Base-by-base conservation (phyloP, 2,797 vertebrate species). In the Propithecus deckenii region DNA sequence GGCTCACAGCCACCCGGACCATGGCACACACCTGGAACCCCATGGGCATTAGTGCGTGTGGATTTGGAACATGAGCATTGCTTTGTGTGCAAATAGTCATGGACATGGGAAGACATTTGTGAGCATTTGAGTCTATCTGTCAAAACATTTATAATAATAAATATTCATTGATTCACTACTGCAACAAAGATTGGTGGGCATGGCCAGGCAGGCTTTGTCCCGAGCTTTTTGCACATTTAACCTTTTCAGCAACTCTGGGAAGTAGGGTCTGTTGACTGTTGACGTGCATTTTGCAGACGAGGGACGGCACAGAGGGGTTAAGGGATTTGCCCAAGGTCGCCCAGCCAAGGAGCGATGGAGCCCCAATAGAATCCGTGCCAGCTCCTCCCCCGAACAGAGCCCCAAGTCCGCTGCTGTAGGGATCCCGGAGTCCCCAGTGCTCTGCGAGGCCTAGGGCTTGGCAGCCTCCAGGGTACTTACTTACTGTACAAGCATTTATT, bases 11-110 rank as follows among this genome's bases (percentile, higher is more conserved):
- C 12, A 38, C 22, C 38, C 1, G 69, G 23, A 41, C 12, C 2
- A 38, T 5, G 4, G 5, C 11, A 2, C 3, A 20, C 17, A 41
- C 28, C 6, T 4, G 4, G 14, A 43, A 30, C 20, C 57, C 4
- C 4, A 57, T 0, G 13, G 57, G 20, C 30, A 4, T 6, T 0
- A 12, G n/a, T 22, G 14, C 0, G 4, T 35, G 5, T 20, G 28
- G 35, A 28, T 20, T 25, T 43, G 22, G 25, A 20, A 15, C 48
- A 18, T 0, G 0, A 75, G 28, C 81, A 11, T 46, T 2, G 0
- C 30, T 52, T 52, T 35, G 15, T 14, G 4, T 30, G 13, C 63
- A n/a, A 43, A 41, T 0, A 25, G 38, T 35, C 22, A 35, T 0
- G 32, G 50, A 78, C 48, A 8, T 0, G 12, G 38, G 7, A 65